Evolutionary conservation across 1,140 invertebrate genomes (phyloP).

Genomic region (Plutomurus gul): DNA sequence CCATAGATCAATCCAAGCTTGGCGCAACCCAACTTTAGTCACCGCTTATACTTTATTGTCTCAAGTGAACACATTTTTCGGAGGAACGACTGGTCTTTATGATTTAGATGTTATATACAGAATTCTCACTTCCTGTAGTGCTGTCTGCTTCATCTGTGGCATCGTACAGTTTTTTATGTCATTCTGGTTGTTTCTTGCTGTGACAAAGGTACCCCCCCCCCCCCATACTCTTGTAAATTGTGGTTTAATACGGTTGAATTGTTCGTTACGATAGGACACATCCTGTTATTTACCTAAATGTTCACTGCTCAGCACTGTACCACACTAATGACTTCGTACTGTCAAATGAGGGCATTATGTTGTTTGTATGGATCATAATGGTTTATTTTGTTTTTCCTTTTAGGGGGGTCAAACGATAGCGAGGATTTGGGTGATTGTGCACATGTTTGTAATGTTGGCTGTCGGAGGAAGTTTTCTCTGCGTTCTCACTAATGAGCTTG

Average conservation of each 20-base stretch:
- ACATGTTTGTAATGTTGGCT: slow-evolving; percentile 34
- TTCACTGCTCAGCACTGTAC: too few species aligned
- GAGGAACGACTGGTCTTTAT: slow-evolving; percentile 48
- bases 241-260: neutral
- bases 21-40: slow-evolving; percentile 47
- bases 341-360: too few species aligned
- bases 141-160: slow-evolving; percentile 41
- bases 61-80: slow-evolving; percentile 53
- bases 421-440: slow-evolving; percentile 41
- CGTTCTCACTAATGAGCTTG: slow-evolving; percentile 48
- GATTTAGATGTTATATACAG: slow-evolving; percentile 51
- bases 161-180: slow-evolving; percentile 50
- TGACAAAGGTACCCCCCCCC: slow-evolving; percentile 47
- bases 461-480: slow-evolving; percentile 47
- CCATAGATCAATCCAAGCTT: slow-evolving; percentile 46
- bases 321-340: too few species aligned
- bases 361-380: neutral
- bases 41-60: slow-evolving; percentile 44
- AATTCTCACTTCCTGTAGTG: slow-evolving; percentile 48
- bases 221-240: too few species aligned
- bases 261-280: neutral
- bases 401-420: slow-evolving; percentile 39
- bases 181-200: slow-evolving; percentile 51
- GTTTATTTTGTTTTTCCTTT: neutral
- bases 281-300: too few species aligned